Percentiles rank a stretch among this genome's conserved stretches.
Conservation (phyloP, 2,797 vertebrate species). For the Halcyon leucocephala region DNA sequence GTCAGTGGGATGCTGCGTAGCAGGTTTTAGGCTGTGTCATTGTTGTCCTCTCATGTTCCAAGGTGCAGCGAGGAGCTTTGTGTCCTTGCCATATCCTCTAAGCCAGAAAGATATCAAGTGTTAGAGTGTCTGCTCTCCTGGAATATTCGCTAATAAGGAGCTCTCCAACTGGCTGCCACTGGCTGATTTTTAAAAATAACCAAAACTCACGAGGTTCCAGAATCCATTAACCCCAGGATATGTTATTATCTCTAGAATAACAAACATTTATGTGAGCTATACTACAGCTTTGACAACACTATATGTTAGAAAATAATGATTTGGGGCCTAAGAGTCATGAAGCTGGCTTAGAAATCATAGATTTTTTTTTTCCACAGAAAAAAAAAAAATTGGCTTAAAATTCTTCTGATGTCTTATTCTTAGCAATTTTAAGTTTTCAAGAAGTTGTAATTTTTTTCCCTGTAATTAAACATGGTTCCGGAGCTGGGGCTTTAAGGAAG, state of each 20-base stretch:
- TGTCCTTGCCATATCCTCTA: constrained; percentile 10
- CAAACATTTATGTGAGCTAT: constrained; percentile 13
- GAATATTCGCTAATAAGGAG: background rate
- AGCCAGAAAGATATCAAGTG: background rate
- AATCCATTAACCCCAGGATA: constrained; percentile 9
- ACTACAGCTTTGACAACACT: background rate
- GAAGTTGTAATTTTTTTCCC: background rate
- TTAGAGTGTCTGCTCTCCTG: background rate
- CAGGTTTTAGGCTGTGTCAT: background rate
- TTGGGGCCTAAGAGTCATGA: background rate
- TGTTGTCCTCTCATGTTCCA: background rate
- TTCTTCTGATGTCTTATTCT: background rate
- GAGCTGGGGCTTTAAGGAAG: background rate
- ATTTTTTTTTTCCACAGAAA: background rate
- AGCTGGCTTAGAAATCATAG: background rate
- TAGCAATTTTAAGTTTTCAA: background rate
- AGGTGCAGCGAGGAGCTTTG: background rate
- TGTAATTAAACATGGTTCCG: background rate
- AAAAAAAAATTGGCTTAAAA: too few relatives aligned
- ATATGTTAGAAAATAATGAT: constrained; percentile 1
- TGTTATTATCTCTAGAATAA: background rate
- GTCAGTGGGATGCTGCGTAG: background rate
- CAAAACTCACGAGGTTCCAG: background rate
- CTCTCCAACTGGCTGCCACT: background rate
- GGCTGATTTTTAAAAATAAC: constrained; percentile 21